Conservation (phyloP, 1,140 invertebrate genomes). For the Acyrthosiphon pisum region DNA sequence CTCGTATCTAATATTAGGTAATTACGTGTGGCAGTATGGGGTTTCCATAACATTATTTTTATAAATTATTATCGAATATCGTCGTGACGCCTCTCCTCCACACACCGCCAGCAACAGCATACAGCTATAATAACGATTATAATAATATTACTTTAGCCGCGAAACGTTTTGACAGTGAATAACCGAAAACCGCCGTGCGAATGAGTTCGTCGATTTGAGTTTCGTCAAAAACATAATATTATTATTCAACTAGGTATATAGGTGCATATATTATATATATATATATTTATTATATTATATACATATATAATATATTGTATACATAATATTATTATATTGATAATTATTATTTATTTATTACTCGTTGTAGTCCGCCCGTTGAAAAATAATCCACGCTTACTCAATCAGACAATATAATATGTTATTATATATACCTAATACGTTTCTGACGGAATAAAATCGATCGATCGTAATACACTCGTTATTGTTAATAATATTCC, state of each 20-base stretch:
- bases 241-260: not conserved
- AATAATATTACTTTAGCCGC: not conserved
- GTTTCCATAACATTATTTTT: not conserved
- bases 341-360: not conserved
- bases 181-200: not conserved
- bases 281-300: not conserved
- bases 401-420: not conserved
- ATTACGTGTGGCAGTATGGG: not conserved
- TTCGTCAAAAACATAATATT: not conserved
- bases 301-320: not conserved
- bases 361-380: not conserved
- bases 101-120: too few relatives aligned
- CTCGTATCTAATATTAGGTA: not conserved
- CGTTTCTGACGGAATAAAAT: conserved; percentile 7
- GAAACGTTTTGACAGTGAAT: not conserved
- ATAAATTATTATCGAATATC: not conserved
- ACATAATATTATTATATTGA: not conserved
- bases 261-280: not conserved
- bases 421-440: not conserved
- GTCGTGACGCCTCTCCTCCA: not conserved
- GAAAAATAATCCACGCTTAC: not conserved
- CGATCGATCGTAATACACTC: not conserved
- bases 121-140: not conserved
- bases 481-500: not conserved
- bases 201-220: not conserved